These are phyloP conservation scores for Sitodiplosis mosellana DNA, from an alignment of 1,140 invertebrate species.

Conservation along the genomic window DNA sequence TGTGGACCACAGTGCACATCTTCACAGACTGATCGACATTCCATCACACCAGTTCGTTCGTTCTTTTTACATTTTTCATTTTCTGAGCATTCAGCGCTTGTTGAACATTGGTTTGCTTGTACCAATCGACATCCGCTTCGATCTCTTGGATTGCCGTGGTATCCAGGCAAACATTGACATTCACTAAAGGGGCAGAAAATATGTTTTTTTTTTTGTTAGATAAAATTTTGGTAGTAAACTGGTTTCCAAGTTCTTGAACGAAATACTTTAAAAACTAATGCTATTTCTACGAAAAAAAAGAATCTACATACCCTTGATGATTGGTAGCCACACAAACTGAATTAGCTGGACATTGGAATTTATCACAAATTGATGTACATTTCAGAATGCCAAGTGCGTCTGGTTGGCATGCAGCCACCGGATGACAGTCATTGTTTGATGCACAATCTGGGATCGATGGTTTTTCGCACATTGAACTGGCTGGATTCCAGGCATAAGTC, in stretches of 20 bases:
- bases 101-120: conserved; percentile 51
- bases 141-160: conserved; percentile 72
- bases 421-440: conserved; percentile 47
- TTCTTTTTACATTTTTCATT: conserved; percentile 46
- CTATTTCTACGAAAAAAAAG: no score
- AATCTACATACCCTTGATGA: conserved; percentile 35
- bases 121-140: conserved; percentile 58
- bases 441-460: conserved; percentile 66
- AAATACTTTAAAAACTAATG: no score
- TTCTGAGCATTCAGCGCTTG: conserved; percentile 63
- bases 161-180: conserved; percentile 64
- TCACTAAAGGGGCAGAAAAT: conserved; percentile 20
- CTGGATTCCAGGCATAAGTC: conserved; percentile 63
- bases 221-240: no score
- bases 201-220: no score
- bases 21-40: conserved; percentile 58
- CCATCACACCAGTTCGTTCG: conserved; percentile 24
- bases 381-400: conserved; percentile 72
- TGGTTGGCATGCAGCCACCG: conserved; percentile 47
- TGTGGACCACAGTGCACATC: conserved; percentile 60
- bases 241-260: no score
- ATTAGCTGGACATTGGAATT: conserved; percentile 66
- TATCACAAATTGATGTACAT: conserved; percentile 54
- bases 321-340: conserved; percentile 55
- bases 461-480: conserved; percentile 60